phyloP scores from a whole-genome alignment of 30 jellyfish, hydroid and myxozoan species.

The Turritopsis dohrnii region DNA sequence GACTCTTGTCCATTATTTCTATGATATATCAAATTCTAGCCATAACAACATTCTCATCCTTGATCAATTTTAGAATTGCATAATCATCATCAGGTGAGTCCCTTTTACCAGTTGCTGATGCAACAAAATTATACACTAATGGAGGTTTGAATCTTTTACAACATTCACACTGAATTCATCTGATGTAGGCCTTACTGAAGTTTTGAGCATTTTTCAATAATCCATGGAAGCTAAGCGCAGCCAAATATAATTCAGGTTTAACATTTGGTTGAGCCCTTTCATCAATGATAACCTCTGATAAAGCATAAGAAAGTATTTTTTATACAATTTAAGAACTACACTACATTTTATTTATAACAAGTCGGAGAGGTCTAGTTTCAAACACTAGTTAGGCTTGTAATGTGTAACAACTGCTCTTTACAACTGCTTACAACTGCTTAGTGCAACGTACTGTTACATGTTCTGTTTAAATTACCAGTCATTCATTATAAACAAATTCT shows the following conservation, averaged over 20 bases:
- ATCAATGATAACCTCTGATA: slow-evolving; percentile 10
- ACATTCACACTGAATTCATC: slow-evolving; percentile 15
- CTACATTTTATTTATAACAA: not conserved
- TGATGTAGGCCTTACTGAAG: slow-evolving; percentile 24
- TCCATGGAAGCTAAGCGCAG: slow-evolving; percentile 1
- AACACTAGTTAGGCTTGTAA: not conserved
- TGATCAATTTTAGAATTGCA: not conserved
- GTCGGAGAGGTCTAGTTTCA: not conserved
- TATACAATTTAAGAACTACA: slow-evolving; percentile 6
- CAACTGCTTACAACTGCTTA: not conserved
- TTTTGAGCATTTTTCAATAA: not conserved
- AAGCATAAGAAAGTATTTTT: slow-evolving; percentile 4
- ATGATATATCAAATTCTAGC: slow-evolving; percentile 40
- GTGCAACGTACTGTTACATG: not conserved
- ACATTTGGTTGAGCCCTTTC: slow-evolving; percentile 5
- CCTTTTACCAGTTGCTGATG: slow-evolving; percentile 38
- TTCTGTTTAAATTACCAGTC: not conserved
- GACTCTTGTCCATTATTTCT: slow-evolving; percentile 25
- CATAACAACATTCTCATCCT: slow-evolving; percentile 14
- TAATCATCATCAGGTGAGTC: slow-evolving; percentile 27
- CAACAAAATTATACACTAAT: slow-evolving; percentile 30
- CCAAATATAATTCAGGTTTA: slow-evolving; percentile 20
- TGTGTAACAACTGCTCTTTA: not conserved
- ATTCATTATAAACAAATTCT: not conserved
- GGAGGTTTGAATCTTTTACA: slow-evolving; percentile 37